Evolutionary conservation across 2,888 invertebrate genomes (phyloP).

Genomic region (Thera britannica): DNA sequence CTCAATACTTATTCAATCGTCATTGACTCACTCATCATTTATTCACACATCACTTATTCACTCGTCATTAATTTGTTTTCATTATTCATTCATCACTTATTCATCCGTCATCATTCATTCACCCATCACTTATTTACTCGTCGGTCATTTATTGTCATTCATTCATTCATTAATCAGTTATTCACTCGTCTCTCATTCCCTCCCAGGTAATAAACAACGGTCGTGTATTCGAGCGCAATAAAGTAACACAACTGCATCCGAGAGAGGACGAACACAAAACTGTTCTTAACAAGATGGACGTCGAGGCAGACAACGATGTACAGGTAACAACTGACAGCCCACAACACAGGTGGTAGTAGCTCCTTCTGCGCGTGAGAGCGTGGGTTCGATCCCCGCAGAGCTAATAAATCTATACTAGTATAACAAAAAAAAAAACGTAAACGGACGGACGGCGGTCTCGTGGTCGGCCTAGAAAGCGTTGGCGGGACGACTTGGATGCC

Average conservation of each 20-base stretch:
- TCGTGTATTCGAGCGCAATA: constrained; percentile 71
- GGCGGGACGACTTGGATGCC: no score
- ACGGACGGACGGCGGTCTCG: no score
- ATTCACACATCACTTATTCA: neutral
- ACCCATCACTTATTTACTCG: neutral
- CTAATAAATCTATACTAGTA: no score
- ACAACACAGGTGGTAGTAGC: no score
- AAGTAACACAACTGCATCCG: constrained; percentile 55
- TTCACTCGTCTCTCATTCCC: neutral
- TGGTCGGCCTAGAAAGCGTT: no score
- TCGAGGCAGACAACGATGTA: constrained; percentile 1
- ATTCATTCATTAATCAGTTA: neutral
- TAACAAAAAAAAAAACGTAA: no score
- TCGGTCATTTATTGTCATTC: neutral
- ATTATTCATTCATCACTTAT: neutral
- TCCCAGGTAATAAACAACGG: constrained; percentile 76
- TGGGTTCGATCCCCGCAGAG: no score
- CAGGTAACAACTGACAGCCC: neutral
- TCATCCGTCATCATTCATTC: no score
- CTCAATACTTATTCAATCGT: no score
- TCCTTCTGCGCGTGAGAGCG: no score
- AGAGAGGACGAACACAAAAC: constrained; percentile 15
- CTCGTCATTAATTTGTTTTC: neutral
- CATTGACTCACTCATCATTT: neutral
- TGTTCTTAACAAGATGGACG: constrained; percentile 49